Conservation (phyloP, 2,797 vertebrate genomes). For the Pipistrellus kuhlii region DNA sequence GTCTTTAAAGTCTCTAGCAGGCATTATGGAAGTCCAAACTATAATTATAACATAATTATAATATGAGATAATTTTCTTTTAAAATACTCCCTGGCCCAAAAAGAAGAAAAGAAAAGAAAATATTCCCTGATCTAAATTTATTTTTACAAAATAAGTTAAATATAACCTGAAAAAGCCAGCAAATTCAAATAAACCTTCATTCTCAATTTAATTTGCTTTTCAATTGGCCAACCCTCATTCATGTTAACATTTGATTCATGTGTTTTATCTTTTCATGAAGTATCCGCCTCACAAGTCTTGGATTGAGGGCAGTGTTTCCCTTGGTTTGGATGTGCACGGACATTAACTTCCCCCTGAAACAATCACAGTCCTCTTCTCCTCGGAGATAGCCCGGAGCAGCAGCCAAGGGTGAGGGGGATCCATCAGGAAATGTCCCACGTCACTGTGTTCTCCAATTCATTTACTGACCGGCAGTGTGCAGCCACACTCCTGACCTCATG, state of each 20-base stretch:
- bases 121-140: background rate
- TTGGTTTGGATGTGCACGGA: conserved; percentile 77
- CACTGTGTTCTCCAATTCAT: conserved; percentile 92
- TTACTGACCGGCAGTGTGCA: conserved; percentile 92
- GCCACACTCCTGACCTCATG: conserved; percentile 93
- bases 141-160: conserved; percentile 70
- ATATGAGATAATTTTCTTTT: conserved; percentile 16
- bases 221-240: conserved; percentile 51
- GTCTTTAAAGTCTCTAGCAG: conserved; percentile 44
- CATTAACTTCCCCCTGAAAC: conserved; percentile 83
- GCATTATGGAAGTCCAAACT: conserved; percentile 26
- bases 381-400: conserved; percentile 89
- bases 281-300: background rate
- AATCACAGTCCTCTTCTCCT: conserved; percentile 85
- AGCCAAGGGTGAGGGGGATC: conserved; percentile 90
- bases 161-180: conserved; percentile 77
- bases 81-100: background rate
- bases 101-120: conserved; percentile 52
- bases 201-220: conserved; percentile 77
- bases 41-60: conserved; percentile 37
- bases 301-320: conserved; percentile 68
- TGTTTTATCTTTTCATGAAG: conserved; percentile 55
- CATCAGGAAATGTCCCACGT: conserved; percentile 92
- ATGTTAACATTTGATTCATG: background rate
- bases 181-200: conserved; percentile 73